Base-by-base conservation (phyloP, 2,113 vertebrate genomes). In the Dicrurus megarhynchus region DNA sequence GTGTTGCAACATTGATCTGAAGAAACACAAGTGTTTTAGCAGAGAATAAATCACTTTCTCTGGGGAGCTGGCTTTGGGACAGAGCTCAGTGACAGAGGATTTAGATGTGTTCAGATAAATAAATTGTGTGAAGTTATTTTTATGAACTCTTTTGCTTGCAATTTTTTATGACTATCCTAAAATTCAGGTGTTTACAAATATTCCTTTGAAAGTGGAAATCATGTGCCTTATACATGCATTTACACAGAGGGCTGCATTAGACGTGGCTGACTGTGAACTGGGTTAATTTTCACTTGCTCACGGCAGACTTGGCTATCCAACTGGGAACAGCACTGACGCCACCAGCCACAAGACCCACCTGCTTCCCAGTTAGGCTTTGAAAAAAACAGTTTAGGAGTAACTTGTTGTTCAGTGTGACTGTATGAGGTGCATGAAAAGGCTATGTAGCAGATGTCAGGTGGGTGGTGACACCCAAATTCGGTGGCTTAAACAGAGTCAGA, bases 321-420 rank as follows among this genome's bases (percentile, higher is more conserved):
- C 15, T 0, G 0, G 59, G 42, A 70, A 11, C 6, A 47, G 86
- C 59, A 50, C 9, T 0, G 0, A 7, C 5, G 41, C 10, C 44
- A 50, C 10, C 46, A 57, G 42, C 46, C 15, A 26, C 2, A 3
- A 60, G 37, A 56, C 16, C 28, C 82, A 55, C 27, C 44, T 32
- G 15, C 27, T 6, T 61, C 60, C 56, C 61, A 30, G 70, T 17
- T 1, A 63, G 65, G 33, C 6, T 5, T 3, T 44, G 47, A 15
- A 46, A 88, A 65, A 74, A 76, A 59, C 24, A 65, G 30, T 7
- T 77, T 10, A 59, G 39, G 50, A 63, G 41, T 24, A 76, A 39
- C 37, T 3, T 2, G 9, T 15, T 83, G 41, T 35, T 90, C 76
- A 55, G n/a, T 35, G 32, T 42, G 44, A n/a, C 35, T 41, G 32